phyloP scores from a whole-genome alignment of 1,140 invertebrate species.

The Anagrus nilaparvatae region DNA sequence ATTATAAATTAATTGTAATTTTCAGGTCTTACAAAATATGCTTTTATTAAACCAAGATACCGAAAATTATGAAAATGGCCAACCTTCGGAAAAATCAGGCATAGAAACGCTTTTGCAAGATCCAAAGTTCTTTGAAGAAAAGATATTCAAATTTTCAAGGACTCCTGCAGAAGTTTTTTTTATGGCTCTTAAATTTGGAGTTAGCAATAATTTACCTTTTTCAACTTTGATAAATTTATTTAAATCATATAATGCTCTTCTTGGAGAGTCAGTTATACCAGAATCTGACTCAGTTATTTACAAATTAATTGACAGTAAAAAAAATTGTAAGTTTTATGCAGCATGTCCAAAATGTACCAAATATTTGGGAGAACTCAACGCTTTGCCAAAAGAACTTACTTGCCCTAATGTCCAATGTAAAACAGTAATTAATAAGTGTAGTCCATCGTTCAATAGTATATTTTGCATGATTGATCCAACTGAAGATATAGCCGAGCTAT shows the following conservation, averaged over 20 bases:
- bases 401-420: neutral
- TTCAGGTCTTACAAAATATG: too few relatives aligned
- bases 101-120: too few relatives aligned
- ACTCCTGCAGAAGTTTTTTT: conserved; percentile 3
- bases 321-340: neutral
- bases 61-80: too few relatives aligned
- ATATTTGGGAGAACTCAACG: neutral
- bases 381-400: neutral
- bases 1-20: too few relatives aligned
- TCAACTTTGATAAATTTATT: neutral
- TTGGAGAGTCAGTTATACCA: conserved; percentile 1
- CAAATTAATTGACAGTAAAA: neutral
- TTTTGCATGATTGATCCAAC: neutral
- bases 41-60: too few relatives aligned
- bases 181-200: neutral
- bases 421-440: neutral
- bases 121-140: too few relatives aligned
- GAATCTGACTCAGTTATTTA: neutral
- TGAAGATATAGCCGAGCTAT: neutral
- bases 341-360: neutral
- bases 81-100: too few relatives aligned
- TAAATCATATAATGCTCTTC: conserved; percentile 5
- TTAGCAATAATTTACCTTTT: neutral
- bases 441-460: neutral
- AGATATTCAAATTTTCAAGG: too few relatives aligned